Percentiles rank a stretch among this genome's conserved stretches.
Conservation (phyloP, 2,797 vertebrate species). For the Thamnophis elegans region DNA sequence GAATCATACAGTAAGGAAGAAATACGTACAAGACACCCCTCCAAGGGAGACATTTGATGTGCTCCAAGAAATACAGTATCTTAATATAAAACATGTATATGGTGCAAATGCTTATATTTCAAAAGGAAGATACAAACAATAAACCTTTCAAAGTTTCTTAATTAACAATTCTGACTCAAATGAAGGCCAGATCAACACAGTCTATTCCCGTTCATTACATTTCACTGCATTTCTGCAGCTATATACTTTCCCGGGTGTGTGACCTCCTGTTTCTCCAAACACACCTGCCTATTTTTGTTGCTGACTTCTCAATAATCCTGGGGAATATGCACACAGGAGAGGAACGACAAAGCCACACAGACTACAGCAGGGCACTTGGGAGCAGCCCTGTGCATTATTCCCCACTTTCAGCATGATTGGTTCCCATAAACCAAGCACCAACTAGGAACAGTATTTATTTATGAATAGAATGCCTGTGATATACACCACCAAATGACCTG, state of each 20-base stretch:
- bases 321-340: background rate
- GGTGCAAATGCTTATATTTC: background rate
- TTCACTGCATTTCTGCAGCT: background rate
- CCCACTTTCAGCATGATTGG: background rate
- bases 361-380: background rate
- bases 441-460: background rate
- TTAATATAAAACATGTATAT: background rate
- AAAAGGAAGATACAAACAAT: background rate
- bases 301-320: background rate
- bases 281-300: background rate
- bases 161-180: background rate
- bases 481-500: background rate
- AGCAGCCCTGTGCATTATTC: background rate
- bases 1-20: background rate
- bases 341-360: background rate
- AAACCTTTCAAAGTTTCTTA: background rate
- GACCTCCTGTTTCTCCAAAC: background rate
- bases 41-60: background rate
- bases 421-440: background rate
- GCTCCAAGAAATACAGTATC: background rate
- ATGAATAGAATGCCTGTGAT: background rate
- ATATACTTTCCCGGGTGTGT: background rate
- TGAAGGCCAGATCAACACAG: background rate
- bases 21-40: background rate
- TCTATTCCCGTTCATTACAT: background rate